Evolutionary conservation across 1,140 invertebrate genomes (phyloP).

Genomic region (Procambarus clarkii): DNA sequence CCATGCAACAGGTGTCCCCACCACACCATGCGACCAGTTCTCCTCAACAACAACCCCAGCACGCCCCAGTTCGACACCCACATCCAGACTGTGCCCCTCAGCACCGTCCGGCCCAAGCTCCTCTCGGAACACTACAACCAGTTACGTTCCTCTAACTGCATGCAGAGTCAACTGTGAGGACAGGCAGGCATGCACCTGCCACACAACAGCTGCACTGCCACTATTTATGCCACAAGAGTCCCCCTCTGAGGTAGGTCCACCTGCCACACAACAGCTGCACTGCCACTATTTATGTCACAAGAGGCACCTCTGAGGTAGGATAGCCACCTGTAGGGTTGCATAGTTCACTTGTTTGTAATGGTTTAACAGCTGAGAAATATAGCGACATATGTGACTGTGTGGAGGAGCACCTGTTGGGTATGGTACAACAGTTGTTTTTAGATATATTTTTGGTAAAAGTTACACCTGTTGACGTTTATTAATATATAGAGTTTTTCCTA

Average conservation of each 20-base stretch:
- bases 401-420: no score
- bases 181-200: not conserved
- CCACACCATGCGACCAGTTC: not conserved
- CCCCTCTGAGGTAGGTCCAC: not conserved
- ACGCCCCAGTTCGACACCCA: not conserved
- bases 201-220: not conserved
- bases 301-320: not conserved
- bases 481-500: no score
- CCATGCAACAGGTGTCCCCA: not conserved
- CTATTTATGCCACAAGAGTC: not conserved
- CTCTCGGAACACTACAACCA: not conserved
- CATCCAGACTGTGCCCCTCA: not conserved
- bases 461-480: no score
- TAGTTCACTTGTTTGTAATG: not conserved
- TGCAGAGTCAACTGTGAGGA: not conserved
- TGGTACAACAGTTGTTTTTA: no score
- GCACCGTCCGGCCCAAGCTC: not conserved
- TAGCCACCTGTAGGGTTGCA: not conserved
- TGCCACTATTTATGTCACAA: not conserved
- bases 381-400: no score
- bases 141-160: not conserved
- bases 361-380: not conserved
- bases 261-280: not conserved
- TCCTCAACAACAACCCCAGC: not conserved
- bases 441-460: no score